phyloP scores from a whole-genome alignment of 2,888 invertebrate genomes.

The Thysanoteuthis rhombus region DNA sequence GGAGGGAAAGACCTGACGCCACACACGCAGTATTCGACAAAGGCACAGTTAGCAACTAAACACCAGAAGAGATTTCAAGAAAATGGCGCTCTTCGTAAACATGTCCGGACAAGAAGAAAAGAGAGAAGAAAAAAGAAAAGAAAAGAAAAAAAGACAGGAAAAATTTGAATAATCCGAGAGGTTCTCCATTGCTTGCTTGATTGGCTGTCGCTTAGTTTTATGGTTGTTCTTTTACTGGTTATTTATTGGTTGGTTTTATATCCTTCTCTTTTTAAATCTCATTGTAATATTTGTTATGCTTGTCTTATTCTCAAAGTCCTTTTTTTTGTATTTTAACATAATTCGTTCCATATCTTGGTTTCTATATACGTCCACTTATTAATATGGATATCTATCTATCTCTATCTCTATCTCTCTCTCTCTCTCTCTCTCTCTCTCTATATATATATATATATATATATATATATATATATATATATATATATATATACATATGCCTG shows the following conservation, averaged over 20 bases:
- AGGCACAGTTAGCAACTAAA: conserved; percentile 12
- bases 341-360: background rate
- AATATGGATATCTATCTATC: background rate
- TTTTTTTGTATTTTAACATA: background rate
- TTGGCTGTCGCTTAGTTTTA: background rate
- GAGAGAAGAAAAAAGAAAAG: background rate
- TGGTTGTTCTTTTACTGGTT: background rate
- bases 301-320: background rate
- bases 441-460: too few relatives aligned
- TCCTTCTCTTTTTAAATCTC: background rate
- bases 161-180: background rate
- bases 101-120: conserved; percentile 12
- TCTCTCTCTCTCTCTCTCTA: background rate
- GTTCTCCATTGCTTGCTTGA: background rate
- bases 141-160: background rate
- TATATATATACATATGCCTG: too few relatives aligned
- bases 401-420: background rate
- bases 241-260: background rate
- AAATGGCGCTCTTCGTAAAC: background rate
- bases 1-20: background rate
- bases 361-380: background rate
- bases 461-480: too few relatives aligned
- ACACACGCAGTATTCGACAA: background rate
- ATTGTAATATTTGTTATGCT: background rate
- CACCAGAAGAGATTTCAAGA: background rate